Conservation (phyloP, 2,797 vertebrate species). For the Oceanodroma leucorhoa region DNA sequence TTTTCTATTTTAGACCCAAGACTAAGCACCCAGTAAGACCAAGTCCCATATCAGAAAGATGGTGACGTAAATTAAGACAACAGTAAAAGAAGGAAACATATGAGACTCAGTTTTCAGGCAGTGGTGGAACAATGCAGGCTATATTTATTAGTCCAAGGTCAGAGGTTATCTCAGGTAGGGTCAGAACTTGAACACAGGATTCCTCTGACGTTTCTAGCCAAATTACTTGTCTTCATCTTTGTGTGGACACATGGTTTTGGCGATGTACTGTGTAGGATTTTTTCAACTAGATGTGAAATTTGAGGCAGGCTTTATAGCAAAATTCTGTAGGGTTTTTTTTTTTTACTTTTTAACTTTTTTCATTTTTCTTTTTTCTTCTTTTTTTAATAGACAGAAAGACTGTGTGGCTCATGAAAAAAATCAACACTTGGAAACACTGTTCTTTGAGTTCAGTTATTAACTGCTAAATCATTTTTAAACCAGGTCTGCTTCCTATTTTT, state of each 20-base stretch:
- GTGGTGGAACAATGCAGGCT: background rate
- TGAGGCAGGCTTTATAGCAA: background rate
- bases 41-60: background rate
- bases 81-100: background rate
- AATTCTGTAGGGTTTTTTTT: background rate
- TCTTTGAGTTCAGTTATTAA: slow-evolving; percentile 10
- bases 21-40: background rate
- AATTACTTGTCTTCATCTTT: background rate
- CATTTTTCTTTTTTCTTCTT: background rate
- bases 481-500: slow-evolving; percentile 55
- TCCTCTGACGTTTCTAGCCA: background rate
- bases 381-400: background rate
- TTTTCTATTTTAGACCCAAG: background rate
- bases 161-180: background rate
- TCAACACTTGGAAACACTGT: background rate
- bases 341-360: background rate
- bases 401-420: background rate
- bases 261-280: background rate
- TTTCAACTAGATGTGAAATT: background rate
- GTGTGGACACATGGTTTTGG: background rate
- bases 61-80: background rate
- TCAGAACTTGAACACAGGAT: background rate
- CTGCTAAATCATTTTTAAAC: slow-evolving; percentile 17
- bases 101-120: background rate
- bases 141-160: background rate